phyloP scores from a whole-genome alignment of 2,888 invertebrate genomes.

The Alitta virens region DNA sequence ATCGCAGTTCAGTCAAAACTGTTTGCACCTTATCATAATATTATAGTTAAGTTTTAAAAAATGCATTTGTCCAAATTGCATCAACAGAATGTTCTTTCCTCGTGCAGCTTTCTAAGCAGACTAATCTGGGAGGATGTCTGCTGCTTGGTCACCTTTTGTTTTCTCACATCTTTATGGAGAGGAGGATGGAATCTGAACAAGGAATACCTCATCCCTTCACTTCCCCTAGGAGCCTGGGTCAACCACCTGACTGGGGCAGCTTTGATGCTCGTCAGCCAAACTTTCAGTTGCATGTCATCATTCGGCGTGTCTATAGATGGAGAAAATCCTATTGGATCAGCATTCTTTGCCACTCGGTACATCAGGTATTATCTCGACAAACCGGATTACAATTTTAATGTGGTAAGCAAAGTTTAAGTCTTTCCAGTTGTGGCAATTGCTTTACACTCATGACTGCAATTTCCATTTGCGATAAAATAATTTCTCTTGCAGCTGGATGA shows the following conservation, averaged over 20 bases:
- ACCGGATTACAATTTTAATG: not conserved
- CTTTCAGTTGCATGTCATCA: not conserved
- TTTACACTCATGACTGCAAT: no score
- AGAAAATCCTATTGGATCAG: not conserved
- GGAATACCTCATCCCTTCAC: not conserved
- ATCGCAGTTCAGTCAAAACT: no score
- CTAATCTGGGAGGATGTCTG: slow-evolving; percentile 3
- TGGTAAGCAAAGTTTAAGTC: no score
- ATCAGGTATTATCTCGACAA: not conserved
- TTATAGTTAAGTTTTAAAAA: no score
- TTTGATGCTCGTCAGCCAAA: not conserved
- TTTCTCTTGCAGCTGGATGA: no score
- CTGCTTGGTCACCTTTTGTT: not conserved
- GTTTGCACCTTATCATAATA: no score
- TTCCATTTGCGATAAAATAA: no score
- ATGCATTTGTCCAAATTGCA: no score
- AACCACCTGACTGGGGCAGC: slow-evolving; percentile 1
- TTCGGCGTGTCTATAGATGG: slow-evolving; percentile 8
- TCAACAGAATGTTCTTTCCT: no score
- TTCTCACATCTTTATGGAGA: slow-evolving; percentile 4
- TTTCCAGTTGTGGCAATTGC: no score
- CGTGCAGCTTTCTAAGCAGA: not conserved
- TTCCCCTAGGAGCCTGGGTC: slow-evolving; percentile 11
- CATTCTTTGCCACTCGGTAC: slow-evolving; percentile 6
- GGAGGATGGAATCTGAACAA: slow-evolving; percentile 11